These are phyloP conservation scores for Nemurella pictetii DNA, from an alignment of 2,888 invertebrate species.

Conservation along the genomic window DNA sequence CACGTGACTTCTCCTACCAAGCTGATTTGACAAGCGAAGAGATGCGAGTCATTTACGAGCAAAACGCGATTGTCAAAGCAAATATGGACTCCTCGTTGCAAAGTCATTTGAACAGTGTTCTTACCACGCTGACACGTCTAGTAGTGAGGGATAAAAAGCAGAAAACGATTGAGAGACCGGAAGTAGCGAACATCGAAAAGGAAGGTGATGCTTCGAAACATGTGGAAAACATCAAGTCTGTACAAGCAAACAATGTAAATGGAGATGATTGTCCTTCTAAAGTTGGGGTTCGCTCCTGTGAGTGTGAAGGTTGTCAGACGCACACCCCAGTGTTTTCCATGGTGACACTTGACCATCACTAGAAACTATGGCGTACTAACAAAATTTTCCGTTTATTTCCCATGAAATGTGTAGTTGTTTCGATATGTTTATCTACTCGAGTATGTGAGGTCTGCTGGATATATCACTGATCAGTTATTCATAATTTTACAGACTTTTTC, in stretches of 20 bases:
- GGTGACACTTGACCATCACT: neutral
- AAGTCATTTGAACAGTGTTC: neutral
- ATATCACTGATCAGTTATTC: neutral
- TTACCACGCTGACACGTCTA: neutral
- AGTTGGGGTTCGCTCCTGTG: neutral
- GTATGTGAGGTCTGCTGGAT: neutral
- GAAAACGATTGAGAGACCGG: neutral
- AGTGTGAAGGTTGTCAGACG: neutral
- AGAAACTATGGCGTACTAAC: neutral
- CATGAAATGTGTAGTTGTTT: neutral
- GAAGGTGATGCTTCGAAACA: neutral
- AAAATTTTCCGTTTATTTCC: neutral
- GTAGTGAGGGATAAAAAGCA: neutral
- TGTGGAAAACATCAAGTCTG: neutral
- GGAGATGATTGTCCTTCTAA: neutral
- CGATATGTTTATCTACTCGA: neutral
- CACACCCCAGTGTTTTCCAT: neutral
- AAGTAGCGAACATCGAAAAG: neutral
- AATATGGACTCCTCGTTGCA: neutral
- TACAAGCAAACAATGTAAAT: neutral
- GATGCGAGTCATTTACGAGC: neutral
- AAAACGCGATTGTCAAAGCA: neutral
- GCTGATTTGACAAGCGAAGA: neutral
- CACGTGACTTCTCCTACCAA: neutral
- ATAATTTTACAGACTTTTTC: neutral